Evolutionary conservation across 2,888 invertebrate genomes (phyloP), one percentile per base, ranked within the genome.

Genomic region (Lacanobia oleracea): DNA sequence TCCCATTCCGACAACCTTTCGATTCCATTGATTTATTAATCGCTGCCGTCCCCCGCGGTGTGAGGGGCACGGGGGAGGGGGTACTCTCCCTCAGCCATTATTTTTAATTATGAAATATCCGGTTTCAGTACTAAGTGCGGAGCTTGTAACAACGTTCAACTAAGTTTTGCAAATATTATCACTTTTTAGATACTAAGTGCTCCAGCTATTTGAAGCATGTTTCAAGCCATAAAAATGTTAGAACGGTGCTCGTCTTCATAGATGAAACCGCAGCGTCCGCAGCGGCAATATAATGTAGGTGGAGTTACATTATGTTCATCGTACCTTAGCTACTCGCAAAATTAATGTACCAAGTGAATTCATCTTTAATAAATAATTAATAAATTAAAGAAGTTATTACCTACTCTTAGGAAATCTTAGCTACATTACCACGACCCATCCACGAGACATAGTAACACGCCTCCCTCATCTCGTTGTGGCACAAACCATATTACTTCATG

Each of bases 11-110:
- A 72, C 70, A 77, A 71, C 77, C 77, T 82, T 74, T 82, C 75
- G 65, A 84, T 84, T 66, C 57, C 72, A 76, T 75, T 82, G 85
- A 82, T 84, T 84, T 84, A 84, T 80, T 82, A 70, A 75, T 72
- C 67, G 65, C 10, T 57, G 23, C 37, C 50, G 40, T 33, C 43
- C 48, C 33, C 18, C 56, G 50, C 16, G 27, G 48, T 43, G 50
- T 3, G 33, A 10, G 48, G 21, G 27, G 21, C 1, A 1, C 3
- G 16, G 12, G 43, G 10, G 12, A 18, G 8, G 23, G 21, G 51
- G 8, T 16, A 12, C 62, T 54, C 72, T 50, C 59, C 23, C 33
- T 51, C 51, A 72, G 69, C 67, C 70, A 71, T 81, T 76, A 67
- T 69, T 84, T 82, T 84, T 76, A 80, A 84, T 78, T 70, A 75